Percentiles rank a stretch among this genome's conserved stretches.
phyloP scores from a whole-genome alignment of 2,113 vertebrate genomes.

The Tamias sibiricus region DNA sequence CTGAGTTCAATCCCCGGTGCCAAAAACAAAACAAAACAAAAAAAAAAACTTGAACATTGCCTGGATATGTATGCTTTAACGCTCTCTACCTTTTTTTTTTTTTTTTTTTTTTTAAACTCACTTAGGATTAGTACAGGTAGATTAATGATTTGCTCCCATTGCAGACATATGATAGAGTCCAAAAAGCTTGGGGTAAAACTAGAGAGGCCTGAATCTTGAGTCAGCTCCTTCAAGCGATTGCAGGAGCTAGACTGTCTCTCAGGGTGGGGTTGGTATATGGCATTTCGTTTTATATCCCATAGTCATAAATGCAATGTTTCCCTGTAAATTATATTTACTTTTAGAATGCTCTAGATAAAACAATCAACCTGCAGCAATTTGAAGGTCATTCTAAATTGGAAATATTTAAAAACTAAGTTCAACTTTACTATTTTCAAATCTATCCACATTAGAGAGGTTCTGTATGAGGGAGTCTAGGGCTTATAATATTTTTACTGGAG shows the following conservation, averaged over 20 bases:
- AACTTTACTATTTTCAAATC: constrained; percentile 59
- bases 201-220: background rate
- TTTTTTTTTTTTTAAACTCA: too few relatives aligned
- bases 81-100: background rate
- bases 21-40: too few relatives aligned
- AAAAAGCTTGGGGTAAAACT: background rate
- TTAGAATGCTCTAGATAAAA: constrained; percentile 42
- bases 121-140: background rate
- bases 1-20: too few relatives aligned
- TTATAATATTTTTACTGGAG: constrained; percentile 12
- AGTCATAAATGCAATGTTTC: background rate
- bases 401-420: constrained; percentile 39
- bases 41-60: too few relatives aligned
- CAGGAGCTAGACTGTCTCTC: background rate
- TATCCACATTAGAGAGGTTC: background rate
- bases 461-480: background rate
- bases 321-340: background rate
- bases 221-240: background rate
- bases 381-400: background rate
- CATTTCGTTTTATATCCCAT: background rate
- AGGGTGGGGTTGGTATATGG: background rate
- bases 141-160: background rate
- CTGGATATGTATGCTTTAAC: background rate
- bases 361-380: background rate
- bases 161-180: background rate